phyloP scores from a whole-genome alignment of 2,888 invertebrate species.

The Diabrotica balteata region DNA sequence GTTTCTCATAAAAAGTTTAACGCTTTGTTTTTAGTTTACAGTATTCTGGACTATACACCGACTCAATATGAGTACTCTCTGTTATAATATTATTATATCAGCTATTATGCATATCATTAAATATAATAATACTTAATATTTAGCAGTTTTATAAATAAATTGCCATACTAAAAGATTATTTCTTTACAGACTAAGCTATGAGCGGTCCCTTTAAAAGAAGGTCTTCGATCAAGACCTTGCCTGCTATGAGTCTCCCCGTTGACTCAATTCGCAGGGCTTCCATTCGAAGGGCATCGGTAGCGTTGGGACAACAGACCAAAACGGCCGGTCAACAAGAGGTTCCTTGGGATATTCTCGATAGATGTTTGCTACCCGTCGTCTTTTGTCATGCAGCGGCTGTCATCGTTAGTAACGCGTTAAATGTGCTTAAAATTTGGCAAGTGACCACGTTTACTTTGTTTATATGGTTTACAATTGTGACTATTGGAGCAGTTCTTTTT shows the following conservation, averaged over 20 bases:
- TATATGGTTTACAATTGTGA: slow-evolving; percentile 77
- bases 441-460: slow-evolving; percentile 81
- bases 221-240: slow-evolving; percentile 56
- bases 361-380: slow-evolving; percentile 78
- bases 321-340: slow-evolving; percentile 67
- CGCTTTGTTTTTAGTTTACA: too few species aligned
- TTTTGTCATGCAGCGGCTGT: slow-evolving; percentile 83
- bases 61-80: too few species aligned
- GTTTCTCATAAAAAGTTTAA: too few species aligned
- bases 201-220: slow-evolving; percentile 59
- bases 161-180: too few species aligned
- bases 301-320: slow-evolving; percentile 60
- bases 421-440: slow-evolving; percentile 75
- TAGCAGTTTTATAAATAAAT: too few species aligned
- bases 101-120: too few species aligned
- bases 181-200: slow-evolving; percentile 45
- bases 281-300: slow-evolving; percentile 52
- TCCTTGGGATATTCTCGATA: slow-evolving; percentile 73
- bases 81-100: too few species aligned
- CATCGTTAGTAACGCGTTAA: slow-evolving; percentile 74
- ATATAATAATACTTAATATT: too few species aligned
- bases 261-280: slow-evolving; percentile 56
- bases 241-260: slow-evolving; percentile 58
- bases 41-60: too few species aligned
- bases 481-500: slow-evolving; percentile 78